Conservation (phyloP, 2,797 vertebrate genomes). For the Schizothorax lantsangensis region DNA sequence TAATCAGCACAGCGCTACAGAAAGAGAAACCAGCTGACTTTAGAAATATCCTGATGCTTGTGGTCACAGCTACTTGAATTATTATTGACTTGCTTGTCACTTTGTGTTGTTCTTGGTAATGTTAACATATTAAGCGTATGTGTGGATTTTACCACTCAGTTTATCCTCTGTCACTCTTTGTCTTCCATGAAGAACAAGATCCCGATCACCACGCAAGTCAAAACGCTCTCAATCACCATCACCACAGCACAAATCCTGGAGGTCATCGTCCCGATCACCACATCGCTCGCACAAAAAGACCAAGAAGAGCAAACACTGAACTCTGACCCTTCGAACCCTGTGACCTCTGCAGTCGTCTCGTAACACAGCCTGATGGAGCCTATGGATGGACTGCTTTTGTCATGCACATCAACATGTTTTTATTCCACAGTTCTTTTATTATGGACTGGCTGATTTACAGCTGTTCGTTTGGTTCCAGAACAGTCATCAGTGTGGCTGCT, state of each 20-base stretch:
- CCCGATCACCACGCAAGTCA: constrained; percentile 77
- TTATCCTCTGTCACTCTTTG: not conserved
- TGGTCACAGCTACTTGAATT: not conserved
- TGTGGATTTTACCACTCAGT: not conserved
- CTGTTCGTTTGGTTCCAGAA: constrained; percentile 54
- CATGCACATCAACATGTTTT: constrained; percentile 44
- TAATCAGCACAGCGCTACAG: not conserved
- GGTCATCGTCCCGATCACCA: constrained; percentile 78
- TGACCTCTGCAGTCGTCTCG: constrained; percentile 27
- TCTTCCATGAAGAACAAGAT: constrained; percentile 67
- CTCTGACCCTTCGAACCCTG: constrained; percentile 33
- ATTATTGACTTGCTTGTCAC: not conserved
- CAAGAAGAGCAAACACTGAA: constrained; percentile 85
- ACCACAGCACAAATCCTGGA: constrained; percentile 70
- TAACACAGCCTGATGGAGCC: constrained; percentile 42
- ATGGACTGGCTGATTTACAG: constrained; percentile 56
- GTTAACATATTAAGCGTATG: not conserved
- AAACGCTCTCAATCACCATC: constrained; percentile 80
- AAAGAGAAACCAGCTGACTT: not conserved
- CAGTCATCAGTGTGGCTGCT: constrained; percentile 58
- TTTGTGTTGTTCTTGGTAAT: not conserved
- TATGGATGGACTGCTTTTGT: constrained; percentile 50
- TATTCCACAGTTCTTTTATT: constrained; percentile 59
- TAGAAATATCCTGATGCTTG: not conserved
- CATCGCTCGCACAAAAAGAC: constrained; percentile 83